Evolutionary conservation across 2,888 invertebrate species (phyloP).

Genomic region (Chironomus tentans): DNA sequence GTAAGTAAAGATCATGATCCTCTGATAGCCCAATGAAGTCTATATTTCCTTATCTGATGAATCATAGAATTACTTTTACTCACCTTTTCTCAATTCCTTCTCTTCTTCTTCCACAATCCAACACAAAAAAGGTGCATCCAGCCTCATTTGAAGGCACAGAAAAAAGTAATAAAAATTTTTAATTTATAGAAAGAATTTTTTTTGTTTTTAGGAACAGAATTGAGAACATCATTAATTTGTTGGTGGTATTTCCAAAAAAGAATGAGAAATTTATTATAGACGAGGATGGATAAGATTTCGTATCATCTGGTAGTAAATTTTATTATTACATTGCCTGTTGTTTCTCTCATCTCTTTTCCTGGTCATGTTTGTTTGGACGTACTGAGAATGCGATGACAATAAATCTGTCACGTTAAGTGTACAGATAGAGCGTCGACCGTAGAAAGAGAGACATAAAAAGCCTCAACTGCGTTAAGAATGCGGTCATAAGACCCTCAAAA

Average conservation of each 20-base stretch:
- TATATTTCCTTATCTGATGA: too few relatives aligned
- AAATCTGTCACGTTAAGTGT: constrained; percentile 23
- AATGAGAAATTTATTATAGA: neutral
- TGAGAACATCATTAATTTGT: constrained; percentile 9
- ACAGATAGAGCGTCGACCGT: neutral
- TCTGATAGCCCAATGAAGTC: too few relatives aligned
- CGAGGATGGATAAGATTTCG: constrained; percentile 14
- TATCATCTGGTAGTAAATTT: constrained; percentile 25
- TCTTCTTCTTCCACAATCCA: too few relatives aligned
- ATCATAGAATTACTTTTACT: too few relatives aligned
- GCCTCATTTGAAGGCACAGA: neutral
- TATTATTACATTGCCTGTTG: constrained; percentile 11
- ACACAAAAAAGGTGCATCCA: too few relatives aligned
- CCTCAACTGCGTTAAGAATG: constrained; percentile 5
- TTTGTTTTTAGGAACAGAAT: neutral
- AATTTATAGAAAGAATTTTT: constrained; percentile 8
- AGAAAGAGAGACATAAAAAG: too few relatives aligned
- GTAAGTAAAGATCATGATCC: too few relatives aligned
- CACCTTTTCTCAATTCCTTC: too few relatives aligned
- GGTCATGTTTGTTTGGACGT: neutral
- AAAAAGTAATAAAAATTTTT: neutral
- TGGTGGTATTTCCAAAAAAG: constrained; percentile 22
- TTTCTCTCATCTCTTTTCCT: neutral
- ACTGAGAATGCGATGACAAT: constrained; percentile 6
- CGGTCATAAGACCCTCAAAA: neutral